Evolutionary conservation across 2,888 invertebrate species (phyloP).

Genomic region (Phlogophora meticulosa): DNA sequence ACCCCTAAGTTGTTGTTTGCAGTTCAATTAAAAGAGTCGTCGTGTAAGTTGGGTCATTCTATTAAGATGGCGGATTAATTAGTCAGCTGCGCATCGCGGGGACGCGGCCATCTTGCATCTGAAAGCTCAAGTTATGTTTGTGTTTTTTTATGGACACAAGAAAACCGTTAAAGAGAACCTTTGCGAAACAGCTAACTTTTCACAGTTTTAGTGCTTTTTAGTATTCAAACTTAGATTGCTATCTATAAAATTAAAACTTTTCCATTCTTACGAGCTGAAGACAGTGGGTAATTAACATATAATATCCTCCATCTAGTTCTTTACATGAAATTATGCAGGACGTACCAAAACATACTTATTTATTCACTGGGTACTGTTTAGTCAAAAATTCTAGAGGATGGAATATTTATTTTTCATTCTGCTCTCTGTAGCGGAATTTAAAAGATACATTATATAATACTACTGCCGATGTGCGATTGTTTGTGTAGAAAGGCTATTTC

Average conservation of each 20-base stretch:
- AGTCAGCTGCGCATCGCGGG: too few species aligned
- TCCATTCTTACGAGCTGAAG: neutral
- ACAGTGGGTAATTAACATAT: conserved; percentile 10
- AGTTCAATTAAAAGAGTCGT: too few species aligned
- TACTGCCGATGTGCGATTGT: neutral
- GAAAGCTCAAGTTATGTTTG: too few species aligned
- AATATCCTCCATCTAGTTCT: conserved; percentile 2
- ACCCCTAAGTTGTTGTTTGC: too few species aligned
- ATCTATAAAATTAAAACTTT: conserved; percentile 13
- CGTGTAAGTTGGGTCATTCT: too few species aligned
- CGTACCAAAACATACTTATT: conserved; percentile 16
- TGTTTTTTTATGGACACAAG: too few species aligned
- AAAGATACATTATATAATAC: neutral
- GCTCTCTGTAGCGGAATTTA: neutral
- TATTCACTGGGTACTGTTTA: conserved; percentile 4
- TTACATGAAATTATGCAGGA: neutral
- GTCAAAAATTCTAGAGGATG: conserved; percentile 25
- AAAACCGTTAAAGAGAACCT: too few species aligned
- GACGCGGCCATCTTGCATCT: too few species aligned
- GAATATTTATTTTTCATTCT: conserved; percentile 23
- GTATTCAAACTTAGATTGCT: conserved; percentile 23
- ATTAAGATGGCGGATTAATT: too few species aligned
- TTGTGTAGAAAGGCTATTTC: neutral
- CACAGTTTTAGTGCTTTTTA: neutral
- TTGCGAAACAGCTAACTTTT: too few species aligned